Evolutionary conservation across 2,797 vertebrate genomes (phyloP).

Genomic region (Ceyx erithaca): DNA sequence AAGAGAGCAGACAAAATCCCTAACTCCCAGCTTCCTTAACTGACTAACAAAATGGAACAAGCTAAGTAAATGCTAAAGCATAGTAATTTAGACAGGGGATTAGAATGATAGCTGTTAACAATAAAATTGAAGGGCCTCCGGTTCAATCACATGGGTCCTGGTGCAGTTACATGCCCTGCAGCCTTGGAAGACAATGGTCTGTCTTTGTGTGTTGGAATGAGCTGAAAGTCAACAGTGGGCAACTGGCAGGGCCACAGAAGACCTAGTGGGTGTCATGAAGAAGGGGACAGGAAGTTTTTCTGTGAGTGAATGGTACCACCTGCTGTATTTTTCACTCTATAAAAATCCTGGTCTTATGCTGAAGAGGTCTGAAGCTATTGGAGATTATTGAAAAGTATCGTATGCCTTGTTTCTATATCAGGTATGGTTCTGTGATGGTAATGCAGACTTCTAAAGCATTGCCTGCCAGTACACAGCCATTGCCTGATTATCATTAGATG

Average conservation of each 20-base stretch:
- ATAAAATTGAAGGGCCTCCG: background rate
- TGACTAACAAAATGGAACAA: background rate
- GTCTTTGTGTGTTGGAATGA: background rate
- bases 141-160: accelerated
- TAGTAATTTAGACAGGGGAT: background rate
- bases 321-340: background rate
- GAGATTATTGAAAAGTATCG: background rate
- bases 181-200: background rate
- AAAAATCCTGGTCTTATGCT: background rate
- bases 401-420: too few species aligned
- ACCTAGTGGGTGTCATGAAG: background rate
- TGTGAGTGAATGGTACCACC: background rate
- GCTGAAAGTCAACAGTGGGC: background rate
- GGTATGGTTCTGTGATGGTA: background rate
- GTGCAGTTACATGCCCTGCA: background rate
- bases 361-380: background rate
- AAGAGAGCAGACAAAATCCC: background rate
- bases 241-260: background rate
- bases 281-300: background rate
- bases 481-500: background rate
- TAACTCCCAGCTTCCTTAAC: background rate
- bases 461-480: background rate
- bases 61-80: background rate
- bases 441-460: background rate
- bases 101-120: background rate